Base-by-base conservation (phyloP, 1,140 invertebrate species). In the Penaeus japonicus region DNA sequence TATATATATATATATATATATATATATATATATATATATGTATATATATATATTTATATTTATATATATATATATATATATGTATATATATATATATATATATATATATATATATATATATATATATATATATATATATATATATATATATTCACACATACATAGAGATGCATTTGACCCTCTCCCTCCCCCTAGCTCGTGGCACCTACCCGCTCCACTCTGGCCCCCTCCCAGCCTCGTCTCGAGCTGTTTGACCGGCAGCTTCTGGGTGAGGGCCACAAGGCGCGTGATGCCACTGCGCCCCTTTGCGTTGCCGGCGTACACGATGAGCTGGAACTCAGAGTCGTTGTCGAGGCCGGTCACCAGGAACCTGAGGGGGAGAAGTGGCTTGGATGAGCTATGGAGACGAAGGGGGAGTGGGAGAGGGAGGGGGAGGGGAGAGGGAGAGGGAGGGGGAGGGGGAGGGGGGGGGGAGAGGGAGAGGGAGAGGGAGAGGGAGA, bases 221-320 rank as follows among this genome's bases (percentile, higher is more conserved):
- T 73, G 27, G 4, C 87, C 54, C 15, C 54, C 83, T 15, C 87
- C 73, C 12, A 88, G 80, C 2, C 87, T 30, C 1, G 87, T 88
- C 87, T 88, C 87, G 18, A 88, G 81, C 35, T 88, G 87, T 22
- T 88, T 88, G 47, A 88, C 87, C 39, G 87, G 87, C 32, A 88
- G 70, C 79, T 88, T 88, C 20, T 88, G 87, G 15, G 87, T 88
- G 70, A 88, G 65, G 22, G 87, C 87, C 80, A 88, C 80, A 3
- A 88, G 81, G 4, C 87, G 80, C 20, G 87, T 84, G 70, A 88
- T 88, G 65, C 87, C 57, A 32, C 87, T 88, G 10, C 87, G 80
- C 1, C 87, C 87, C 57, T 88, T 88, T 18, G 80, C 65, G 27
- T 88, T 88, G 22, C 87, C 87, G 15, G 87, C 80, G 55, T 88